Base-by-base conservation (phyloP, 2,888 invertebrate species). In the Coremacera marginata region DNA sequence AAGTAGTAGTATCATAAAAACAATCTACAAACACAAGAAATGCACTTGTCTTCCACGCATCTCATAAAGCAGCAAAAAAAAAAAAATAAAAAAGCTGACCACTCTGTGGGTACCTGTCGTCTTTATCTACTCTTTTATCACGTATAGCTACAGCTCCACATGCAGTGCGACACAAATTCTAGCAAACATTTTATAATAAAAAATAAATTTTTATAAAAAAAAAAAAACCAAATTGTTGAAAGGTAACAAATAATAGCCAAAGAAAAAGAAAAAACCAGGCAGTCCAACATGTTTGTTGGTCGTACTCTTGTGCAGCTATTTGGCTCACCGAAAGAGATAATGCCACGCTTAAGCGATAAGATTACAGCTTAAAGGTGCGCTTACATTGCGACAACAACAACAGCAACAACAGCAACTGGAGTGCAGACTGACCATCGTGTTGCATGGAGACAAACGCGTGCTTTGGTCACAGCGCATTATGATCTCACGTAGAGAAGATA, bases 271-370 rank as follows among this genome's bases (percentile, higher is more conserved):
- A 55, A 34, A 19, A n/a, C 5, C 37, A 60, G 44, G 44, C 52
- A 52, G 27, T 37, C 37, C 44, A 37, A n/a, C 16, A 31, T 71
- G 57, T 16, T 34, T 19, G 19, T 19, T 19, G 14, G 31, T 34
- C 57, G 16, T 55, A 19, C 57, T 11, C 16, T 25, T 5, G 19
- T 9, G 14, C 22, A 25, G 19, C 27, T 27, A 52, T 44, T 37
- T 25, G 19, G 19, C 27, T 62, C 31, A 5, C 19, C 63, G 19
- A 63, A 27, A 44, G 27, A 63, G 27, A 44, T 63, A 51, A 63
- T 74, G 34, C 31, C 19, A 52, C 51, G 74, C 74, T 63, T 65
- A 74, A 65, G 22, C 74, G 65, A 74, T 74, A 63, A 74, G 74
- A 65, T 65, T 74, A 65, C 74, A 74, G 65, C 65, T 65, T 65